phyloP scores from a whole-genome alignment of 1,140 invertebrate genomes.

The Psilanteris sp. region DNA sequence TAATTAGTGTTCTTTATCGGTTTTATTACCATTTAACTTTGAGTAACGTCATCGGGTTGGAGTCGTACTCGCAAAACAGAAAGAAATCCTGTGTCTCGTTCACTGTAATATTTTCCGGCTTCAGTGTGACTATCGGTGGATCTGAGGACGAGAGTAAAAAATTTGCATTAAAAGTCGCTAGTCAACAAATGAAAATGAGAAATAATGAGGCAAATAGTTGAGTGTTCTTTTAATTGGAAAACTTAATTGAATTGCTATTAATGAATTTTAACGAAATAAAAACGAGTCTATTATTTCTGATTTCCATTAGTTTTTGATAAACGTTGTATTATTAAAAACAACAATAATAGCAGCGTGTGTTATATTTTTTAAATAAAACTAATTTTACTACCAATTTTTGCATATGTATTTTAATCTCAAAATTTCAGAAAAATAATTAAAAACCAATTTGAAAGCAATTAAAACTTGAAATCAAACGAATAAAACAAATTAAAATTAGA shows the following conservation, averaged over 20 bases:
- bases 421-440: no score
- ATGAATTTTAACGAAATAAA: no score
- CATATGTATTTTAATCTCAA: no score
- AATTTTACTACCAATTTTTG: no score
- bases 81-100: constrained; percentile 88
- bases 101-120: constrained; percentile 86
- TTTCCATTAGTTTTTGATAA: no score
- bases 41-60: constrained; percentile 87
- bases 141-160: constrained; percentile 82
- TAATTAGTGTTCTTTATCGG: constrained; percentile 25
- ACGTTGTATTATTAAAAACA: no score
- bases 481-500: no score
- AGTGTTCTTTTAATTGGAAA: not conserved
- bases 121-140: constrained; percentile 88
- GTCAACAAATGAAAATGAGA: not conserved
- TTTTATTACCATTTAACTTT: constrained; percentile 87
- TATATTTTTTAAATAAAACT: no score
- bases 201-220: not conserved
- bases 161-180: constrained; percentile 26
- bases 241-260: constrained; percentile 1
- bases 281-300: no score
- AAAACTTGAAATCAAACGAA: no score
- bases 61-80: constrained; percentile 88
- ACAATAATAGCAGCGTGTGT: no score
- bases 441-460: no score